Base-by-base conservation (phyloP, 2,113 vertebrate species). In the Cairina moschata region DNA sequence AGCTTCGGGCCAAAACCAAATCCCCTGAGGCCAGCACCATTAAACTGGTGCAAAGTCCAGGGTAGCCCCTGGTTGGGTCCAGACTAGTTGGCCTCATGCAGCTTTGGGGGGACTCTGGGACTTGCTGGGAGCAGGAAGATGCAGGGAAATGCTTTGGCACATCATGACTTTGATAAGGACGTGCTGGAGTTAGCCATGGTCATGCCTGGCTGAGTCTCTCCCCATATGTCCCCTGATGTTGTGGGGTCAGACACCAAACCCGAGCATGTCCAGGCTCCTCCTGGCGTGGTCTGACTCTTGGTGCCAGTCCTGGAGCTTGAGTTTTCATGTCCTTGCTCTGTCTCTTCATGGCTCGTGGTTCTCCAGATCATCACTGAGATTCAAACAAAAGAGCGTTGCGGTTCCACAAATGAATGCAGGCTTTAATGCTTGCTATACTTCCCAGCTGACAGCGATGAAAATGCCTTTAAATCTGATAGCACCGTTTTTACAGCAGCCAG, bases 241-340 rank as follows among this genome's bases (percentile, higher is more conserved):
- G 34, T 0, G 0, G 58, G 34, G 31, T 48, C 40, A 56, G 40
- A 42, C 18, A 16, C 32, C 6, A 2, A 14, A 10, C 17, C 60
- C 74, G 9, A 36, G n/a, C 1, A 0, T 34, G 29, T 29, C 32
- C 48, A 4, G 2, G 38, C 17, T 68, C 31, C 16, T 80, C 34
- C 50, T 2, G 3, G 66, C 8, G 17, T 80, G 31, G 31, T 46
- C 46, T 40, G 38, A 52, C n/a, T 36, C 36, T 54, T 42, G 1
- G 0, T 82, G 18, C 59, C 40, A 29, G 29, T 48, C 48, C 54
- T 85, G 75, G 38, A 85, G 38, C 71, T 78, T 48, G 65, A 71
- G n/a, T 59, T 18, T 5, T 0, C 5, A 1, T 16, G 32, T 79
- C 82, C 48, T 76, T 88, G 34, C 58, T 88, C 52, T 32, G 8